Base-by-base conservation (phyloP, 2,888 invertebrate species). In the Thumatha senex region DNA sequence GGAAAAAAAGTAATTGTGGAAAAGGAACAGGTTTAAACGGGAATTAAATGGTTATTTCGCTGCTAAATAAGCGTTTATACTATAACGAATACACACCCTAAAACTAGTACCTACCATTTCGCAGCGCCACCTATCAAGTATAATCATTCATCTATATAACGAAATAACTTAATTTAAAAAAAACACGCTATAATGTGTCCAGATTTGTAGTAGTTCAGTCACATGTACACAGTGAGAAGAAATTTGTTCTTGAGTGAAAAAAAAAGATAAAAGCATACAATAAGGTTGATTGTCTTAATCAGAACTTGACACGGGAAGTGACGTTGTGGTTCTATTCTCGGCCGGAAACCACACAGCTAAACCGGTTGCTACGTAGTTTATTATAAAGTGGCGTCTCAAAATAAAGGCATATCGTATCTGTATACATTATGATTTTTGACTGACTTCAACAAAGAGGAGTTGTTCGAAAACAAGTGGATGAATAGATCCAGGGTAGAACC, bases 321-420 rank as follows among this genome's bases (percentile, higher is more conserved):
- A 45, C 45, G 29, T 41, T 45, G 52, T 45, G 52, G 48, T 53
- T 53, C 41, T 53, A 45, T 48, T 36, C 40, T 36, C 36, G 36
- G 31, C 45, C 52, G 52, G 52, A 53, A 53, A 48, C 48, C 52
- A 45, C 48, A 48, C 36, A 13, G 30, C 24, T 13, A 35, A 52
- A 52, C 48, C 48, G 43, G 52, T 52, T 48, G 7, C 12, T 33
- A 31, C 40, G 24, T 18, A n/a, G 30, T 36, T 38, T 24, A 43
- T 42, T 34, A 44, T 31, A 38, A 39, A 40, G 39, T 40, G 13
- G 45, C 35, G 35, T 39, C 40, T 40, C 12, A 35, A 47, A 49
- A 39, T 40, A 35, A 30, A 18, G 12, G 13, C 9, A 24, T 24
- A 24, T 5, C 30, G 14, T n/a, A n/a, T n/a, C n/a, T n/a, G n/a